A percentile compares a stretch with the other conserved stretches of the same genome.
Conservation (phyloP, 2,888 invertebrate species). For the Tuta absoluta region DNA sequence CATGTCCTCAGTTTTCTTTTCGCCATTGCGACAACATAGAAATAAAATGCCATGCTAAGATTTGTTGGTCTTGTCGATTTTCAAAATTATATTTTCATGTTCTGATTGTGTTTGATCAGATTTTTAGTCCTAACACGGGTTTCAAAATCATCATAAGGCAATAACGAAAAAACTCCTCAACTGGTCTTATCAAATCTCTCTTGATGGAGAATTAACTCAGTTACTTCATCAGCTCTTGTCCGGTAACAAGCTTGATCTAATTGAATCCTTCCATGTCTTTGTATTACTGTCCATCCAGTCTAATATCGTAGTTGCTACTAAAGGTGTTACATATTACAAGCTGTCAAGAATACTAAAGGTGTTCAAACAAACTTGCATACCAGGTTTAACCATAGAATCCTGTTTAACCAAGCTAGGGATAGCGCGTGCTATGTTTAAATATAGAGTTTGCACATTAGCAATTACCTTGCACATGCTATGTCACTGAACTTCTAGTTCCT, state of each 20-base stretch:
- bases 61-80: slow-evolving; percentile 8
- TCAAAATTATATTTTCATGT: not conserved
- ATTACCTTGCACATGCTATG: slow-evolving; percentile 16
- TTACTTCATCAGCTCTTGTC: slow-evolving; percentile 5
- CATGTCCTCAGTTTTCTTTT: slow-evolving; percentile 38
- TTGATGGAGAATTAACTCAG: not conserved
- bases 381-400: slow-evolving; percentile 42
- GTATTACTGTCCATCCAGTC: not conserved
- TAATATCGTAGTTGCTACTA: not conserved
- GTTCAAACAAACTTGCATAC: slow-evolving; percentile 21
- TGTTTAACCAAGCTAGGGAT: slow-evolving; percentile 39
- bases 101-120: not conserved
- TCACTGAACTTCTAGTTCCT: slow-evolving; percentile 15
- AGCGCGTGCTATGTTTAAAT: slow-evolving; percentile 47
- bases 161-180: not conserved
- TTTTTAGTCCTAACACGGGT: not conserved
- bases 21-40: slow-evolving; percentile 7
- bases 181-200: not conserved
- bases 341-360: slow-evolving; percentile 19
- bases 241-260: not conserved
- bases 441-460: slow-evolving; percentile 31
- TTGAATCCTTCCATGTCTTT: not conserved
- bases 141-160: not conserved
- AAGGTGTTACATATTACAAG: not conserved
- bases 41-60: not conserved